phyloP scores from a whole-genome alignment of 2,888 invertebrate species.

The Cryptops parisi region DNA sequence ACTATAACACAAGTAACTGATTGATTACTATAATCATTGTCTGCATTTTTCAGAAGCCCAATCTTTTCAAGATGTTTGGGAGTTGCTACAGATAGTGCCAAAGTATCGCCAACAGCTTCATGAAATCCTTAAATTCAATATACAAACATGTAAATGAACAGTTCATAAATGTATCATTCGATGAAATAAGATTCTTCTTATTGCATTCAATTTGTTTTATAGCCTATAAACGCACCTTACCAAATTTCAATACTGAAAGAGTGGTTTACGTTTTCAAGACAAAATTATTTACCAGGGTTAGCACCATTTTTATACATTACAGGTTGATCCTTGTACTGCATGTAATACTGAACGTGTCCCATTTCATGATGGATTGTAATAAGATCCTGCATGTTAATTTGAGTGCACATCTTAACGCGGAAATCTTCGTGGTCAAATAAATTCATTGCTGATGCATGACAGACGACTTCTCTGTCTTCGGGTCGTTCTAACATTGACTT shows the following conservation, averaged over 20 bases:
- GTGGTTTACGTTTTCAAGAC: not conserved
- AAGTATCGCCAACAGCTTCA: slow-evolving; percentile 58
- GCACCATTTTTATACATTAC: slow-evolving; percentile 22
- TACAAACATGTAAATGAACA: not conserved
- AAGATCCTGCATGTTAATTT: slow-evolving; percentile 23
- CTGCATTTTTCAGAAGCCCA: not conserved
- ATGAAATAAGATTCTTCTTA: too few species aligned
- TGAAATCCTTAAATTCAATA: slow-evolving; percentile 43
- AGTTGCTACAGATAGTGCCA: slow-evolving; percentile 26
- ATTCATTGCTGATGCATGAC: slow-evolving; percentile 39
- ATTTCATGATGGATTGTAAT: slow-evolving; percentile 27
- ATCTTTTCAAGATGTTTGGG: slow-evolving; percentile 10
- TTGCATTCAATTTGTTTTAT: too few species aligned
- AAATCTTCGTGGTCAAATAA: slow-evolving; percentile 32
- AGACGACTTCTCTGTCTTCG: slow-evolving; percentile 55
- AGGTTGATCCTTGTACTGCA: slow-evolving; percentile 25
- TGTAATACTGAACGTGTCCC: slow-evolving; percentile 27
- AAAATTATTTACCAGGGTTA: slow-evolving; percentile 21
- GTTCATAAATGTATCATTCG: too few species aligned
- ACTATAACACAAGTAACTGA: too few species aligned
- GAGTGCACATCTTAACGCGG: slow-evolving; percentile 26
- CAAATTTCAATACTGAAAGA: too few species aligned
- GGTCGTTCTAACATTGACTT: slow-evolving; percentile 72
- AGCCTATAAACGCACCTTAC: too few species aligned
- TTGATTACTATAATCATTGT: not conserved